Evolutionary conservation across 1,140 invertebrate species (phyloP), one percentile per base, ranked within the genome.

Genomic region (Brachionus rotundiformis): DNA sequence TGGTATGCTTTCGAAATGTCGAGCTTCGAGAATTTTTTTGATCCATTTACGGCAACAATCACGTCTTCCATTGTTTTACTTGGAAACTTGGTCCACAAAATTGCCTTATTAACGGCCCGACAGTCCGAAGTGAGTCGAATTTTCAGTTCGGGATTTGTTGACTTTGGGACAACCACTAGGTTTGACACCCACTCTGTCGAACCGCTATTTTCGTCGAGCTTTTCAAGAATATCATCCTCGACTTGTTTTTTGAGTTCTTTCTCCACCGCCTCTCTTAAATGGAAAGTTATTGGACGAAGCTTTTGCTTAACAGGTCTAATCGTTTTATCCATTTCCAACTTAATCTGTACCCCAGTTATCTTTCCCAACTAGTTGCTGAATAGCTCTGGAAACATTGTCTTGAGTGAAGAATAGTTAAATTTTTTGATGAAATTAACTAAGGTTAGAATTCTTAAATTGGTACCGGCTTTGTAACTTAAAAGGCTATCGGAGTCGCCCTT

Each of bases 41-140:
- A 71, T 16, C 82, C 81, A 71, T 85, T 83, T 61, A 86, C 41
- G 36, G 84, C 83, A 19, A 16, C 16, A 8, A 86, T 44, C 0
- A 83, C 83, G 47, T 86, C 86, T 65, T 85, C 85, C 49, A 85
- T 84, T 19, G 83, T 63, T 1, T 85, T 85, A 10, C 85, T 82
- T 1, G 83, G 83, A 49, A 84, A 84, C 1, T 82, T 82, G 23
- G 84, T 83, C n/a, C 77, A 25, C 13, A 80, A 79, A 16, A 84
- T 85, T 3, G 84, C 83, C 13, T 83, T 82, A 61, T 86, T 87
- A 10, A 85, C 80, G 49, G 61, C 61, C 13, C 61, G 23, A 29
- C 25, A 31, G 13, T 65, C 61, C 8, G 61, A 65, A n/a, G 61
- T 65, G 1, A 65, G 29, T 13, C 29, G 13, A n/a, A 33, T 65